These are phyloP conservation scores for Drosophila punjabiensis DNA, from an alignment of 1,140 invertebrate species.

Conservation along the genomic window DNA sequence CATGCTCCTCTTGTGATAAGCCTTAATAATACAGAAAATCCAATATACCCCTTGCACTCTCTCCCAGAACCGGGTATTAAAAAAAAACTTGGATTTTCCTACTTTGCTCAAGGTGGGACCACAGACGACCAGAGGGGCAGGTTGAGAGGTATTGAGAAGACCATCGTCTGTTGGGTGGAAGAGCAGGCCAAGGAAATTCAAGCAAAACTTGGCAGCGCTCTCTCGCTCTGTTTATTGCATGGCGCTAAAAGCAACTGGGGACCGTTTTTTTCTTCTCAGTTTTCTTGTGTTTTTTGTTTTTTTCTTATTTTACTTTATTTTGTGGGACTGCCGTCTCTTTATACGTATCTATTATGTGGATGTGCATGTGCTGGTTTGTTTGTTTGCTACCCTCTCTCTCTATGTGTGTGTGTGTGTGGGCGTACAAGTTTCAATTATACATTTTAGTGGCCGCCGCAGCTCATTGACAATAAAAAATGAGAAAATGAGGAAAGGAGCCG, in stretches of 20 bases:
- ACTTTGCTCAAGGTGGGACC: slow-evolving; percentile 66
- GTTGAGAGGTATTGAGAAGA: neutral
- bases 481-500: slow-evolving; percentile 17
- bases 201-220: slow-evolving; percentile 67
- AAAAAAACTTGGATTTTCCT: slow-evolving; percentile 64
- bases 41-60: slow-evolving; percentile 22
- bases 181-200: slow-evolving; percentile 56
- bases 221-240: slow-evolving; percentile 74
- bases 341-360: slow-evolving; percentile 35
- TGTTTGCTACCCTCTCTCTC: slow-evolving; percentile 14
- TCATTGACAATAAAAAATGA: slow-evolving; percentile 60
- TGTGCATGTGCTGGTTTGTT: slow-evolving; percentile 37
- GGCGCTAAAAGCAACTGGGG: slow-evolving; percentile 76
- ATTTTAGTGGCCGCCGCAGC: slow-evolving; percentile 71
- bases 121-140: slow-evolving; percentile 13
- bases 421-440: slow-evolving; percentile 79
- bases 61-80: slow-evolving; percentile 14
- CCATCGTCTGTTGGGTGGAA: slow-evolving; percentile 17
- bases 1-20: neutral
- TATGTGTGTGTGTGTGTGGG: slow-evolving; percentile 54
- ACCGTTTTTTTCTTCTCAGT: slow-evolving; percentile 55
- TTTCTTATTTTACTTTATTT: slow-evolving; percentile 2
- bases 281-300: slow-evolving; percentile 1
- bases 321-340: slow-evolving; percentile 34
- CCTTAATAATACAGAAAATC: slow-evolving; percentile 4